phyloP scores from a whole-genome alignment of 2,113 vertebrate species.

The Climacteris rufus region DNA sequence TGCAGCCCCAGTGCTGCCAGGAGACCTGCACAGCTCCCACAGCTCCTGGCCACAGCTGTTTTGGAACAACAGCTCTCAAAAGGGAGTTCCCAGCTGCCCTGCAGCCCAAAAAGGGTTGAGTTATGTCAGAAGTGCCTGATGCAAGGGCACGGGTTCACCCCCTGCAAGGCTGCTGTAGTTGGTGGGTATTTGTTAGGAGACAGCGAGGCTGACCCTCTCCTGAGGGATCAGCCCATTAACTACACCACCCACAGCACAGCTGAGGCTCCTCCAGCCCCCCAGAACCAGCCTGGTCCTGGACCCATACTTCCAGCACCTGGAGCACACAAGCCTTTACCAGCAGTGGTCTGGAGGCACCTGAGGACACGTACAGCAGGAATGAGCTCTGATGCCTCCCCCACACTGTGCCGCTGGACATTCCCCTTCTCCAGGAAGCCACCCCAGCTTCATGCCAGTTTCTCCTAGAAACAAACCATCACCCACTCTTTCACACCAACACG shows the following conservation, averaged over 20 bases:
- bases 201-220: neutral
- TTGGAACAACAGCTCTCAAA: neutral
- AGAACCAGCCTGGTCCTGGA: accelerated
- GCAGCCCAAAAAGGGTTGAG: neutral
- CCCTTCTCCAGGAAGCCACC: neutral
- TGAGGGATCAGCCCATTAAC: neutral
- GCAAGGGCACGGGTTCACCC: neutral
- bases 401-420: accelerated
- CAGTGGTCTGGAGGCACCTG: neutral
- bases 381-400: neutral
- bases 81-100: neutral
- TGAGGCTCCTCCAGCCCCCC: neutral
- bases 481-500: accelerated
- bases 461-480: neutral
- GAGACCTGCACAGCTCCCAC: neutral
- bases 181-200: neutral
- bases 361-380: neutral
- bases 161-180: neutral
- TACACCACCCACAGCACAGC: neutral
- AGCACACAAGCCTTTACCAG: neutral
- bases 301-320: neutral
- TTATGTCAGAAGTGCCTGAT: neutral
- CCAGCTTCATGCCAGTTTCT: neutral
- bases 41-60: neutral
- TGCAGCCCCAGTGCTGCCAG: neutral